phyloP scores from a whole-genome alignment of 35 echinoderm and acorn worm species.

The Diadema setosum region DNA sequence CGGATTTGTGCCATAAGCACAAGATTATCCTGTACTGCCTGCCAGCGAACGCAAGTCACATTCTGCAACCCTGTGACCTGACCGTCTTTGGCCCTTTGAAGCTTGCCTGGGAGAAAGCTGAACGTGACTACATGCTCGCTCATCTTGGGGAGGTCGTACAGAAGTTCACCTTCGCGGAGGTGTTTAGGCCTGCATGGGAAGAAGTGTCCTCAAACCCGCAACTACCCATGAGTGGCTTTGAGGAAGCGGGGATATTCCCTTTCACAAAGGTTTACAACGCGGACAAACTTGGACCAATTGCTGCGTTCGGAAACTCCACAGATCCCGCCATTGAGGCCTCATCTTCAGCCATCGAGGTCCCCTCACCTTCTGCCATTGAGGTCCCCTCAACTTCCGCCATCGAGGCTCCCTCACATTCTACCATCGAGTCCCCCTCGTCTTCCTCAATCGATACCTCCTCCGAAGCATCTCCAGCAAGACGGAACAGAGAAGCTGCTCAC shows the following conservation, averaged over 20 bases:
- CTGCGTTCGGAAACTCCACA: background rate
- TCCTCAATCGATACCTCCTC: no score
- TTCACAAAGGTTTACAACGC: background rate
- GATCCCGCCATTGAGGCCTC: background rate
- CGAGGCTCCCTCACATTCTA: no score
- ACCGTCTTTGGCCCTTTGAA: background rate
- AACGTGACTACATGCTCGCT: background rate
- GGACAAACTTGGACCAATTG: background rate
- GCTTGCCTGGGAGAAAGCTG: background rate
- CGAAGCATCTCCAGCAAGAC: no score
- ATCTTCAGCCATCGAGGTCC: no score
- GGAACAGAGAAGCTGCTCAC: background rate
- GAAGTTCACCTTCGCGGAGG: background rate
- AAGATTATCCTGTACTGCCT: background rate
- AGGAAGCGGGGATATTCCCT: background rate
- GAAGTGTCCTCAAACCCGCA: background rate
- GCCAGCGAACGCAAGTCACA: background rate
- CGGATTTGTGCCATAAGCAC: conserved; percentile 26
- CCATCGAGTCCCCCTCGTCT: no score
- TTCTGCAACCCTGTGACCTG: background rate
- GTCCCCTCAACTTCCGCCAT: no score
- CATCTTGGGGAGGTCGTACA: background rate
- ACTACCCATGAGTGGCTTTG: background rate
- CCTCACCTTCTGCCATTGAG: background rate
- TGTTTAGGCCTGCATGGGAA: background rate